Conservation (phyloP, 2,113 vertebrate species). For the Syngnathus typhle region DNA sequence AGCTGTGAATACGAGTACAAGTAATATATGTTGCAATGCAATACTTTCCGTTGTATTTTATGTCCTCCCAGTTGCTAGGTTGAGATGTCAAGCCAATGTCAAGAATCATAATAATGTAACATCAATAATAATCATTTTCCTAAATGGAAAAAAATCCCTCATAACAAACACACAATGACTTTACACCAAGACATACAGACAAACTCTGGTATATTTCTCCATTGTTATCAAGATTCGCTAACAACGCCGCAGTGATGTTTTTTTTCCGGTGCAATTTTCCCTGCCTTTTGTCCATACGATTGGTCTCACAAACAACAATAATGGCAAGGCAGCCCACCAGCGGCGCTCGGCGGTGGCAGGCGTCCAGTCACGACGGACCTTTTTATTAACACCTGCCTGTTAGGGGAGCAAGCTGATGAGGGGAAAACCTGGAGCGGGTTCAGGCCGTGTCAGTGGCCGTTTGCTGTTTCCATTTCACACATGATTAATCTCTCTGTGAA, state of each 20-base stretch:
- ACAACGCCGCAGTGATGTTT: slow-evolving; percentile 46
- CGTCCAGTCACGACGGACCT: slow-evolving; percentile 88
- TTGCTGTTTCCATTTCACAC: slow-evolving; percentile 99
- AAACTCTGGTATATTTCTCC: neutral
- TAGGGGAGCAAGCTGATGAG: slow-evolving; percentile 95
- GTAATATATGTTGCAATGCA: too few species aligned
- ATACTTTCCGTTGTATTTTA: neutral
- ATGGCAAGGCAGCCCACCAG: slow-evolving; percentile 58
- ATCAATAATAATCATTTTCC: neutral
- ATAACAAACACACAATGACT: too few species aligned
- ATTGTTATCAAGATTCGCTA: slow-evolving; percentile 48
- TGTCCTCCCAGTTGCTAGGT: neutral
- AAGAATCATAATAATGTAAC: neutral
- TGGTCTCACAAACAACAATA: slow-evolving; percentile 66
- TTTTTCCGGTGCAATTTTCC: slow-evolving; percentile 52
- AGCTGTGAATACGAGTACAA: too few species aligned
- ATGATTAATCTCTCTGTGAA: slow-evolving; percentile 99
- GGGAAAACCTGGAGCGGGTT: slow-evolving; percentile 95
- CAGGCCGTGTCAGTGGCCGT: slow-evolving; percentile 98
- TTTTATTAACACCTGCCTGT: slow-evolving; percentile 99
- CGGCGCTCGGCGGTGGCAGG: slow-evolving; percentile 60
- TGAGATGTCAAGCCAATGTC: neutral
- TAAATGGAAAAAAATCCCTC: neutral
- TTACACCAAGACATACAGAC: neutral
- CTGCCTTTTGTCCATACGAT: slow-evolving; percentile 52